Base-by-base conservation (phyloP, 2,888 invertebrate genomes). In the Melinaea marsaeus region DNA sequence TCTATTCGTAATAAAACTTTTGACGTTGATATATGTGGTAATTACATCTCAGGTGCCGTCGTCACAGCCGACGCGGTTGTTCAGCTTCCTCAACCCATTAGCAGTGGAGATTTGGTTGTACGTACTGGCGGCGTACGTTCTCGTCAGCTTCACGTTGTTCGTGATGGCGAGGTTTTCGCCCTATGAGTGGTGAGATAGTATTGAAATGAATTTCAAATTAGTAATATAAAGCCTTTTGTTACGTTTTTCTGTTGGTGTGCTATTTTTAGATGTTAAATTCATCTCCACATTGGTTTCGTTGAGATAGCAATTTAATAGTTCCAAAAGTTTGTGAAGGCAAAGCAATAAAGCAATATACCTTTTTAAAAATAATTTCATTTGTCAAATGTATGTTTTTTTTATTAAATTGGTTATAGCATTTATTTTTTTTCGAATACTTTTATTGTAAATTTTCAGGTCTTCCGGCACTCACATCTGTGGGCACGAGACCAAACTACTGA, bases 91-190 rank as follows among this genome's bases (percentile, higher is more conserved):
- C 89, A 98, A 98, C 81, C 99, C 99, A 0, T 92, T 99, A 77
- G 98, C 98, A 1, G 95, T 97, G 74, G 97, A 99, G 90, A 99
- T 99, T 74, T 99, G 99, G 99, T 91, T 98, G 70, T 97, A 98
- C 90, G 97, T 98, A 66, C 88, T 98, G 70, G 97, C 97, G 33
- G 98, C 98, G 13, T 99, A 99, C 86, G 93, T 98, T 72, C 93
- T 98, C 72, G 98, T 99, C 69, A 96, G 97, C 34, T 96, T 97
- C 83, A 97, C 97, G 0, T 92, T 99, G 74, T 99, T 98, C 86
- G 96, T 99, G 61, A 96, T 99, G 93, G 99, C 99, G 6, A 92
- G 98, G 70, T 99, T 99, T 88, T 97, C 97, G 42, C 99, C 99
- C 1, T 98, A 98, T 84, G 99, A 99, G 85, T 97, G 97, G 97